Evolutionary conservation across 2,113 vertebrate genomes (phyloP), one percentile per base, ranked within the genome.

Genomic region (Pelecanus crispus): DNA sequence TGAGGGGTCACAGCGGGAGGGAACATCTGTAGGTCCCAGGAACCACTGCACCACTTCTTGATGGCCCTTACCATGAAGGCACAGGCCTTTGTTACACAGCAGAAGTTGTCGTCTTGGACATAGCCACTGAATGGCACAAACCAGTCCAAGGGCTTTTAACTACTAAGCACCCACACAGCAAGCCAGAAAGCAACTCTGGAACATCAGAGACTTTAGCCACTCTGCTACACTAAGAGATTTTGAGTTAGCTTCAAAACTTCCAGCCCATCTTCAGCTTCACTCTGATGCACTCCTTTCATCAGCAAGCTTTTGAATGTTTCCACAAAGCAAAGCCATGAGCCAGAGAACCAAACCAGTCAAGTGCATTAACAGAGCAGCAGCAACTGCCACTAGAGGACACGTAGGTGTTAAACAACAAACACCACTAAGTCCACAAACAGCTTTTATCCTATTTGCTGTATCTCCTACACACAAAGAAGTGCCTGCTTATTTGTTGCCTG

Each of bases 391-490:
- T 85, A 88, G 19, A 90, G 67, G 49, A 79, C 0, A 1, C 15
- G 53, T 34, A 73, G 24, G 16, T 80, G 86, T 90, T 89, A 92
- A 95, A 81, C 19, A 91, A 42, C 49, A 85, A 89, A 66, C 75
- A 77, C 58, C 63, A 56, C 53, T 91, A 72, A 88, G 87, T 53
- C 70, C 78, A 88, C 50, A 90, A 73, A 88, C 29, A 95, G 59
- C 45, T 92, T 92, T 90, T 85, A 92, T 92, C 89, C 59, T 83
- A 29, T 88, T 94, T 97, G 66, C 38, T 83, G n/a, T 70, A 55
- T 58, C 66, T 88, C 81, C 67, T 53, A 32, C 24, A 89, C 89
- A 73, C 4, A 31, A 92, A 91, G 73, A 91, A 91, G 26, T 34
- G 36, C 21, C 86, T 94, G 38, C 32, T 81, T 90, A 56, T 75